These are phyloP conservation scores for Choristoneura fumiferana DNA, from an alignment of 1,140 invertebrate species.

Conservation along the genomic window DNA sequence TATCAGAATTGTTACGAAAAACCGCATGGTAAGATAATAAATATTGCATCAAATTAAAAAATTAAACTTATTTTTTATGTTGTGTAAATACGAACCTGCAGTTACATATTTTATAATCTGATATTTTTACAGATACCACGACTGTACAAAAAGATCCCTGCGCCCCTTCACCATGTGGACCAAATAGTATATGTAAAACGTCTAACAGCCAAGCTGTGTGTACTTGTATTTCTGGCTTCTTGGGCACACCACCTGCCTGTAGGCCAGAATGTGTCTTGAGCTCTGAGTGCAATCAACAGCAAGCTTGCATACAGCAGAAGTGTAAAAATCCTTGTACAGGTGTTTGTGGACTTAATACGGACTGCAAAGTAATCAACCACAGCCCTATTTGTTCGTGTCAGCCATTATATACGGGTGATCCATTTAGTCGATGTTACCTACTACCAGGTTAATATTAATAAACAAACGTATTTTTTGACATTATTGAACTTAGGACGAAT, in stretches of 20 bases:
- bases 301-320: slow-evolving; percentile 74
- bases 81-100: no score
- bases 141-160: slow-evolving; percentile 80
- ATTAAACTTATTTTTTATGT: slow-evolving; percentile 1
- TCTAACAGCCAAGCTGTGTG: slow-evolving; percentile 84
- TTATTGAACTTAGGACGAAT: not conserved
- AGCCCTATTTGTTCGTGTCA: slow-evolving; percentile 79
- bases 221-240: slow-evolving; percentile 79
- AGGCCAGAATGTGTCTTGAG: slow-evolving; percentile 79
- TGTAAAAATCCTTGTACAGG: slow-evolving; percentile 80
- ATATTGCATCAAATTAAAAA: slow-evolving; percentile 4
- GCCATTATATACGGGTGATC: slow-evolving; percentile 79
- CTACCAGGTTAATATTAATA: slow-evolving; percentile 44
- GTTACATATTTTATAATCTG: no score
- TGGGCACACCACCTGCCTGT: slow-evolving; percentile 75
- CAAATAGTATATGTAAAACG: slow-evolving; percentile 84
- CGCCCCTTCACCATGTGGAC: slow-evolving; percentile 88
- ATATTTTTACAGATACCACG: slow-evolving; percentile 50
- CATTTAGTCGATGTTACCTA: slow-evolving; percentile 77
- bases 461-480: slow-evolving; percentile 11
- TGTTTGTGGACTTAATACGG: slow-evolving; percentile 80
- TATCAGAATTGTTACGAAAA: slow-evolving; percentile 67
- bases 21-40: slow-evolving; percentile 38
- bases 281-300: slow-evolving; percentile 70
- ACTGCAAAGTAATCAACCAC: slow-evolving; percentile 79